phyloP scores from a whole-genome alignment of 2,113 vertebrate genomes.

The Motacilla alba region DNA sequence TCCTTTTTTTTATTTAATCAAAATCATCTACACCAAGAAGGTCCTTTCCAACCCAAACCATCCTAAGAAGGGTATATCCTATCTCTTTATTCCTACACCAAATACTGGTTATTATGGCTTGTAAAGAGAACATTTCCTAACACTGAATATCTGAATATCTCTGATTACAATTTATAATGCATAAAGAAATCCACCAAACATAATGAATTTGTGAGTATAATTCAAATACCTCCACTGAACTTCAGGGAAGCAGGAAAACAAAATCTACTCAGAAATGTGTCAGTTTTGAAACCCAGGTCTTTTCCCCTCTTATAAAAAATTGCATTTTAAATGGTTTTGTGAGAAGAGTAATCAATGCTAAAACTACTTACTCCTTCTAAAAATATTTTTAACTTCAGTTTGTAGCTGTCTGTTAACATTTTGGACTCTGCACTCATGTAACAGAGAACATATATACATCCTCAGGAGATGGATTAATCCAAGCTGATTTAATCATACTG shows the following conservation, averaged over 20 bases:
- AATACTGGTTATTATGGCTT: neutral
- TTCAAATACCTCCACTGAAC: neutral
- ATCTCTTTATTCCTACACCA: neutral
- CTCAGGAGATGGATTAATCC: conserved; percentile 51
- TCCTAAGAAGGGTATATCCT: neutral
- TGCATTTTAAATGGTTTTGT: neutral
- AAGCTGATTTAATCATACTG: conserved; percentile 49
- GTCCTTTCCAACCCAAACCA: neutral
- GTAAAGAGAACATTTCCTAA: neutral
- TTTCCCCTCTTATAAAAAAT: neutral
- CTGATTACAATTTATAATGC: neutral
- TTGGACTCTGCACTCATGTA: conserved; percentile 57
- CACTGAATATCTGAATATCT: neutral
- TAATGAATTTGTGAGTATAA: neutral
- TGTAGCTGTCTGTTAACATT: conserved; percentile 62
- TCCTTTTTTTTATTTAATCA: neutral
- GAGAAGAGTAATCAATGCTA: neutral
- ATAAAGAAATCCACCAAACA: neutral
- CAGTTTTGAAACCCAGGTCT: neutral
- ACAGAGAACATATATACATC: conserved; percentile 54
- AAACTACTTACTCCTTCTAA: neutral
- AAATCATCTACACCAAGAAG: neutral
- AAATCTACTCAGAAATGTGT: neutral
- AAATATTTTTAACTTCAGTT: conserved; percentile 41
- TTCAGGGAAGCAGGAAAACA: neutral